Percentiles rank a stretch among this genome's conserved stretches.
These are phyloP conservation scores for Emys orbicularis DNA, from an alignment of 2,797 vertebrate species.

Conservation along the genomic window DNA sequence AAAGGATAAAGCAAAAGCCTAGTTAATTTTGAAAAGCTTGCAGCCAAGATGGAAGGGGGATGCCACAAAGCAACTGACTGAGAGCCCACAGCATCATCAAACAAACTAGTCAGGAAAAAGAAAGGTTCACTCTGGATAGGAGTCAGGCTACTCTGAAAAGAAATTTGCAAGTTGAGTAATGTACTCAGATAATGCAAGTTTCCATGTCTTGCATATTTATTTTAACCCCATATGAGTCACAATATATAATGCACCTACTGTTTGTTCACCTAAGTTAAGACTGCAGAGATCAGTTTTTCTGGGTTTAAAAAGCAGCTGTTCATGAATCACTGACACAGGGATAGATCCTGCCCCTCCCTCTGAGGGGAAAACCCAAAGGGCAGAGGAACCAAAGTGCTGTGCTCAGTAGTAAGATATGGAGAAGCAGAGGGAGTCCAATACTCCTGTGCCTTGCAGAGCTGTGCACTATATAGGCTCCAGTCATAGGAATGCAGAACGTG, in stretches of 20 bases:
- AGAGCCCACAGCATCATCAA: neutral
- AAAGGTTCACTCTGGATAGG: neutral
- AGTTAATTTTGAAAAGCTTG: conserved; percentile 50
- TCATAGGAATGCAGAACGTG: rapidly evolving
- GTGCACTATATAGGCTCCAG: rapidly evolving
- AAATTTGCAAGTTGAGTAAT: neutral
- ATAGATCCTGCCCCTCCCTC: neutral
- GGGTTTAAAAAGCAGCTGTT: neutral
- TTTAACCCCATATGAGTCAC: neutral
- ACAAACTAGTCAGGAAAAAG: neutral
- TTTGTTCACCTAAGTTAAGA: neutral
- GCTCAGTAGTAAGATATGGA: rapidly evolving
- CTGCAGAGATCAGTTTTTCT: neutral
- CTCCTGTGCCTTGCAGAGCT: neutral
- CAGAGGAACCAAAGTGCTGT: neutral
- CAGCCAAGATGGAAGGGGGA: neutral
- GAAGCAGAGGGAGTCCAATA: rapidly evolving
- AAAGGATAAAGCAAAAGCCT: conserved; percentile 47
- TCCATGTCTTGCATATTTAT: neutral
- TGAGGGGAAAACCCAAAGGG: neutral
- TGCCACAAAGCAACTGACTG: neutral
- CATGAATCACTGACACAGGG: rapidly evolving
- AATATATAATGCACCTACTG: neutral
- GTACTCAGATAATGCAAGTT: neutral
- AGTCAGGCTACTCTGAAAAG: conserved; percentile 1